Evolutionary conservation across 1,140 invertebrate genomes (phyloP), one percentile per base, ranked within the genome.

Genomic region (Drosophila saltans): DNA sequence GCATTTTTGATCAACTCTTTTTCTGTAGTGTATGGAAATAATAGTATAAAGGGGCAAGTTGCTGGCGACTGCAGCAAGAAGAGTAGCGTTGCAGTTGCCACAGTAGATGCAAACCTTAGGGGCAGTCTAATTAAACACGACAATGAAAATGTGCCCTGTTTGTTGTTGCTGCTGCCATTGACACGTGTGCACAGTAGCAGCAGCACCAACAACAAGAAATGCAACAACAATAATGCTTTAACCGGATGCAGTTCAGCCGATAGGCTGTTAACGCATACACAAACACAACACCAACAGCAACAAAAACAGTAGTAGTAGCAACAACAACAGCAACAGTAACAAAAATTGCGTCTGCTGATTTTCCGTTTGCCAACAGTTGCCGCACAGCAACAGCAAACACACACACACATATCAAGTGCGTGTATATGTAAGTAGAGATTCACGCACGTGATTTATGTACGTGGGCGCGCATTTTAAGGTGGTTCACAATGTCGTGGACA

Each of bases 41-140:
- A 33, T 33, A 33, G 39, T 67, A 41, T 28, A 64, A 24, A 45
- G 56, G 63, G 41, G 69, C 52, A 60, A n/a, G 8, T 26, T 61
- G 76, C 45, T 75, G 68, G 71, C 39, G 69, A 66, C 33, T 41
- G 62, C 6, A 36, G 33, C 6, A 7, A 5, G 1, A 3, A 36
- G 33, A 6, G 33, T 36, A 5, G 33, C n/a, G 33, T 36, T 2
- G 33, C n/a, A 28, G 55, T 8, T 45, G 45, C 45, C 4, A 59
- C 69, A 63, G 72, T 60, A 52, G 66, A 71, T 82, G 82, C 83
- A 88, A 79, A 88, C 83, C 82, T 81, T 76, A 55, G 52, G 82
- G 83, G 67, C 83, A 86, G 69, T 88, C 83, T 86, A 86, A 86
- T 86, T 86, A 86, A 86, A 86, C 83, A 86, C 83, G 80, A 86